Evolutionary conservation across 2,797 vertebrate species (phyloP).

Genomic region (Diplodus sargus): DNA sequence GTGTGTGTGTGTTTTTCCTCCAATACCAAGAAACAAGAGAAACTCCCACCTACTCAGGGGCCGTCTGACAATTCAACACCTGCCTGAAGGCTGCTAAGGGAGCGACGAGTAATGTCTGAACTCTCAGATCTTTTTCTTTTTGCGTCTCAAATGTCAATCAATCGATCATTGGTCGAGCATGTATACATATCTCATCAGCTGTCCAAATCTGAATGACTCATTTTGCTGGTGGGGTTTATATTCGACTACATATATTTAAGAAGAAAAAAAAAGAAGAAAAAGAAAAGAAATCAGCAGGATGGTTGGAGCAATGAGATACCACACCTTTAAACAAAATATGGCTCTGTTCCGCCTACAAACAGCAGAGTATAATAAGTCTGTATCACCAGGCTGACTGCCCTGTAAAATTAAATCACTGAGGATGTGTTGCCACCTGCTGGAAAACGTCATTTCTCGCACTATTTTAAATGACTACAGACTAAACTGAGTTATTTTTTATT

Average conservation of each 20-base stretch:
- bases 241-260: not conserved
- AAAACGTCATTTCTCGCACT: conserved; percentile 24
- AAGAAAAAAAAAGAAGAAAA: too few relatives aligned
- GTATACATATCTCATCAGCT: not conserved
- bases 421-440: conserved; percentile 70
- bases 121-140: not conserved
- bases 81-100: conserved; percentile 58
- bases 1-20: conserved; percentile 41
- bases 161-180: not conserved
- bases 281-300: too few relatives aligned
- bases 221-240: not conserved
- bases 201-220: not conserved
- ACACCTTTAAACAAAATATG: not conserved
- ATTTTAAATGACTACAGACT: not conserved
- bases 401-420: conserved; percentile 25
- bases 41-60: conserved; percentile 84
- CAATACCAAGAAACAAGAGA: conserved; percentile 83
- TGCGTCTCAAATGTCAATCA: not conserved
- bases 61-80: conserved; percentile 80
- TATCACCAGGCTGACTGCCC: not conserved
- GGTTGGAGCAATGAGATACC: not conserved
- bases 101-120: conserved; percentile 40
- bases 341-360: not conserved
- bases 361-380: conserved; percentile 9
- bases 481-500: not conserved